Evolutionary conservation across 2,113 vertebrate species (phyloP), one percentile per base, ranked within the genome.

Genomic region (Marmota flaviventris): DNA sequence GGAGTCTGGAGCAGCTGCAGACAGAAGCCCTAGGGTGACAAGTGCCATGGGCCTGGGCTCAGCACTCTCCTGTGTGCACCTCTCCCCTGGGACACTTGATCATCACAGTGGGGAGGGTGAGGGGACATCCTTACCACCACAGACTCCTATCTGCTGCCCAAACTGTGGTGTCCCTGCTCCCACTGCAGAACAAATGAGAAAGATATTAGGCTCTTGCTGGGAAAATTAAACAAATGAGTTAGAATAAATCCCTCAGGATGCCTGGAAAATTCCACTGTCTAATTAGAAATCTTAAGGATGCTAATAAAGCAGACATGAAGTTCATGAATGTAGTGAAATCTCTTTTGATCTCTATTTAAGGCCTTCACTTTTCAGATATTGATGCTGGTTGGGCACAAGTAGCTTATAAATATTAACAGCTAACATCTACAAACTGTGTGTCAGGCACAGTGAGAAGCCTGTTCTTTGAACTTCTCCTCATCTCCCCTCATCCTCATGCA

Each of bases 11-110:
- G 58, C 61, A 69, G 63, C 32, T 24, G 9, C 63, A 13, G 39
- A 58, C 2, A 39, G 65, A 58, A 72, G 65, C 39, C 25, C 5
- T 0, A 4, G 63, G 32, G 18, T 25, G 51, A 37, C 7, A 53
- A 39, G 2, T 10, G 10, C 2, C 1, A n/a, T 61, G 61, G 27
- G 8, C 8, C 0, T 0, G 2, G 53, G 34, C 1, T 51, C 29
- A 9, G 37, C 9, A 0, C 5, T 5, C 0, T 70, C 25, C 42
- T 67, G 77, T 83, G 53, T 20, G 27, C 4, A 32, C 42, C 20
- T 67, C 75, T 53, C 5, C 3, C 17, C 37, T 29, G 6, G 18
- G 56, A 22, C 25, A 12, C n/a, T 72, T 10, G 32, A 1, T 0
- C 39, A 25, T 61, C 61, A 12, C 32, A 8, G 24, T 2, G 45